Evolutionary conservation across 2,888 invertebrate species (phyloP).

Genomic region (Dinocampus coccinellae): DNA sequence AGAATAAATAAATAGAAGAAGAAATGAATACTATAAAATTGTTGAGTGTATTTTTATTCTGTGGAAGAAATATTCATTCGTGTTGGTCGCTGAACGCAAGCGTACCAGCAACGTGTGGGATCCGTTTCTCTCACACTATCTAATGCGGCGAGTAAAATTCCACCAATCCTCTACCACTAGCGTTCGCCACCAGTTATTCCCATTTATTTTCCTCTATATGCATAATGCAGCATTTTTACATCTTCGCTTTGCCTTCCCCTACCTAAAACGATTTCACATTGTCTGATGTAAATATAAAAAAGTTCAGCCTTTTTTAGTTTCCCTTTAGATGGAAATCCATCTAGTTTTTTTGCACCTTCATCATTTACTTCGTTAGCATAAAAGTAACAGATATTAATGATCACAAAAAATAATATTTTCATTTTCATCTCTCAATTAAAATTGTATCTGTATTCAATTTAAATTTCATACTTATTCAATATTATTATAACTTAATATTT

Average conservation of each 20-base stretch:
- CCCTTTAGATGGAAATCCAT: slow-evolving; percentile 16
- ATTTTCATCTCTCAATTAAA: background rate
- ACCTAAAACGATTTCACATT: background rate
- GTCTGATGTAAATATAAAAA: background rate
- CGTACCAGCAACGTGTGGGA: too few relatives aligned
- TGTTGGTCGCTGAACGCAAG: slow-evolving; percentile 12
- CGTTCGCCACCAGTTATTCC: slow-evolving; percentile 47
- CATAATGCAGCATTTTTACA: slow-evolving; percentile 51
- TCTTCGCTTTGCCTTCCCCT: background rate
- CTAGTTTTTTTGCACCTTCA: background rate
- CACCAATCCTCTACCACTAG: background rate
- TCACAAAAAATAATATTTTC: background rate
- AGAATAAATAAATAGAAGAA: background rate
- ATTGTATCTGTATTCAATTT: background rate
- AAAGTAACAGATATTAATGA: background rate
- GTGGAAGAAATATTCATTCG: slow-evolving; percentile 20
- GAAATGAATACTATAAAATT: slow-evolving; percentile 30
- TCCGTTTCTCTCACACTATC: slow-evolving; percentile 12
- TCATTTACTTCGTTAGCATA: background rate
- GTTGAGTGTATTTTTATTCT: slow-evolving; percentile 43
- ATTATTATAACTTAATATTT: background rate
- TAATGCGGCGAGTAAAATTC: slow-evolving; percentile 22
- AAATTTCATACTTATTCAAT: background rate
- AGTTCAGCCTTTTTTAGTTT: background rate
- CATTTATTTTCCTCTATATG: slow-evolving; percentile 55